Conservation (phyloP, 2,797 vertebrate genomes). For the Phaenicophaeus curvirostris region DNA sequence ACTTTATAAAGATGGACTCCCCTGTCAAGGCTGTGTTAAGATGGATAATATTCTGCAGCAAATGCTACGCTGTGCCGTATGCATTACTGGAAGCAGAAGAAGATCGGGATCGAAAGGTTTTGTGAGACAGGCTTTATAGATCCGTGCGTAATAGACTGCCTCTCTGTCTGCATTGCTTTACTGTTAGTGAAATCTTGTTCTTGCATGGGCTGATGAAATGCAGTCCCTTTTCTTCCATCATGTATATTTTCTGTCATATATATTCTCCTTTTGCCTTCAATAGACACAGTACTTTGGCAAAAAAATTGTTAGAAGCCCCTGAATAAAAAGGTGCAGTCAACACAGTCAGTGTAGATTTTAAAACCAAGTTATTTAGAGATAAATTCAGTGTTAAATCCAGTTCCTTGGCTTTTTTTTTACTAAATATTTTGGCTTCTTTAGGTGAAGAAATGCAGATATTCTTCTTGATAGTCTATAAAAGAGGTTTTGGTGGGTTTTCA, state of each 20-base stretch:
- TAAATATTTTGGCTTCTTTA: neutral
- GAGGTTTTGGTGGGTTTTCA: neutral
- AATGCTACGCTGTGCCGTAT: neutral
- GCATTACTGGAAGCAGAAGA: neutral
- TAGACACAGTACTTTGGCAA: neutral
- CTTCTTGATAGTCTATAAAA: neutral
- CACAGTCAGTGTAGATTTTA: neutral
- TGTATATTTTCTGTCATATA: neutral
- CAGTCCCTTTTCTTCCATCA: neutral
- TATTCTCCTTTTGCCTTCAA: neutral
- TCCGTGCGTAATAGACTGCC: neutral
- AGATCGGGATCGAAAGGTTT: neutral
- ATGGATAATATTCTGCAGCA: neutral
- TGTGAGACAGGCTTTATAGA: neutral
- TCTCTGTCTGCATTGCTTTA: neutral
- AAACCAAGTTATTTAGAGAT: neutral
- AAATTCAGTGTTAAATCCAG: neutral
- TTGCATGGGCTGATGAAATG: neutral
- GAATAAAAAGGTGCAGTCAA: neutral
- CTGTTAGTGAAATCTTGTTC: neutral
- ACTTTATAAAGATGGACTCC: neutral
- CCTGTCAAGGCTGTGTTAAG: constrained; percentile 37
- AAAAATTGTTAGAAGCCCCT: neutral
- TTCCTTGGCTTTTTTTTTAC: neutral
- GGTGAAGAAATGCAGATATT: neutral